Evolutionary conservation across 2,113 vertebrate genomes (phyloP).

Genomic region (Tachysurus vachellii): DNA sequence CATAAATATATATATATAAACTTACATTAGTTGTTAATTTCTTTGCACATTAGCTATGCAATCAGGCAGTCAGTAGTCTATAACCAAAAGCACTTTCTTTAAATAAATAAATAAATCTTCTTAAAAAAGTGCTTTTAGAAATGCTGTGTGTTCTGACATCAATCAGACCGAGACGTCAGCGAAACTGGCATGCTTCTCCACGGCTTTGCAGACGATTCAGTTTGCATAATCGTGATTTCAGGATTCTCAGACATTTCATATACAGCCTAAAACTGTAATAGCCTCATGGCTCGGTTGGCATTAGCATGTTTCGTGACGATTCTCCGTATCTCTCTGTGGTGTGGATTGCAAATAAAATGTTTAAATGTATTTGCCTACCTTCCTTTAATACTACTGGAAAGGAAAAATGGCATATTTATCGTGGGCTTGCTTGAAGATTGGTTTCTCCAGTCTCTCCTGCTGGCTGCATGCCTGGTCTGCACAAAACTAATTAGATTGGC

Average conservation of each 20-base stretch:
- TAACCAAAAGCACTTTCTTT: background rate
- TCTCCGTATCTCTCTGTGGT: conserved; percentile 21
- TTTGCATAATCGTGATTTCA: conserved; percentile 1
- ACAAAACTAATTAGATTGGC: conserved; percentile 55
- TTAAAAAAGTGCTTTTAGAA: background rate
- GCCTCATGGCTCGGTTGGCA: background rate
- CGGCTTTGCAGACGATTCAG: background rate
- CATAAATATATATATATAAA: background rate
- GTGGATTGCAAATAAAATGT: conserved; percentile 47
- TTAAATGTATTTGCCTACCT: conserved; percentile 45
- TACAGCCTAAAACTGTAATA: background rate
- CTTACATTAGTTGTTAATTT: background rate
- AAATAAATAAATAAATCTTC: background rate
- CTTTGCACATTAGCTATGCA: background rate
- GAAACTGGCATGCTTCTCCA: background rate
- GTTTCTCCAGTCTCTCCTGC: conserved; percentile 37
- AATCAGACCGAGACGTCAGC: background rate
- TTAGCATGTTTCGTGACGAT: conserved; percentile 27
- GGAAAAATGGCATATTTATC: conserved; percentile 41
- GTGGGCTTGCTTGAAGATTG: conserved; percentile 45
- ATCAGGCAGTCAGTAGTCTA: background rate
- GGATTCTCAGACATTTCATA: conserved; percentile 9
- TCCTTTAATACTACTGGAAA: conserved; percentile 41
- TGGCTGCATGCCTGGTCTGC: conserved; percentile 47
- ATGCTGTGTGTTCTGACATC: background rate